Percentiles rank a stretch among this genome's conserved stretches.
These are phyloP conservation scores for Zenarchopterus dispar DNA, from an alignment of 2,797 vertebrate species.

Conservation along the genomic window DNA sequence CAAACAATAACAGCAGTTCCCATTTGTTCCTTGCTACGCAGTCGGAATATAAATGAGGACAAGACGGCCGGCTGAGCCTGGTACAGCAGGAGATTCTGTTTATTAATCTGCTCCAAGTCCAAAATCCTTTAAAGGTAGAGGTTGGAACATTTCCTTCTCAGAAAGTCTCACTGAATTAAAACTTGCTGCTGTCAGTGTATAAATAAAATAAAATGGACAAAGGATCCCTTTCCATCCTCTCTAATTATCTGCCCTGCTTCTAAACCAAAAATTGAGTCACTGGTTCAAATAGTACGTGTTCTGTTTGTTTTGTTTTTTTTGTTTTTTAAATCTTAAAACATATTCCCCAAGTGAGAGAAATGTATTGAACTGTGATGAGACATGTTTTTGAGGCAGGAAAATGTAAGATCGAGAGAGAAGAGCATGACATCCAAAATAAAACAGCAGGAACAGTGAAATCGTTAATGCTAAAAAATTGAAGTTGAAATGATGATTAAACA, in stretches of 20 bases:
- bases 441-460: too few relatives aligned
- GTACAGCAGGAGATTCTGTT: conserved; percentile 20
- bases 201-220: conserved; percentile 17
- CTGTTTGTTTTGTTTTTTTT: background rate
- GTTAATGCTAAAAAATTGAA: too few relatives aligned
- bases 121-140: conserved; percentile 14
- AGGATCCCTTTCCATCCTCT: background rate
- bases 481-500: background rate
- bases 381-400: background rate
- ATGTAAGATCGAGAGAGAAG: conserved; percentile 4
- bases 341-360: conserved; percentile 4
- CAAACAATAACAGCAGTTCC: conserved; percentile 65
- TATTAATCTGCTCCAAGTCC: conserved; percentile 37
- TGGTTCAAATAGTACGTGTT: background rate
- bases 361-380: conserved; percentile 29
- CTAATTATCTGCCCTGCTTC: background rate
- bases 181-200: background rate
- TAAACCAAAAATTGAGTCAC: conserved; percentile 20
- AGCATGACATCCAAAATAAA: conserved; percentile 9
- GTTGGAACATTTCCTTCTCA: conserved; percentile 18
- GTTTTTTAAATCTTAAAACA: background rate
- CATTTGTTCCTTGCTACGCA: conserved; percentile 50
- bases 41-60: conserved; percentile 61
- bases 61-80: background rate
- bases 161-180: conserved; percentile 8